Evolutionary conservation across 2,888 invertebrate genomes (phyloP).

Genomic region (Acholoe squamosa): DNA sequence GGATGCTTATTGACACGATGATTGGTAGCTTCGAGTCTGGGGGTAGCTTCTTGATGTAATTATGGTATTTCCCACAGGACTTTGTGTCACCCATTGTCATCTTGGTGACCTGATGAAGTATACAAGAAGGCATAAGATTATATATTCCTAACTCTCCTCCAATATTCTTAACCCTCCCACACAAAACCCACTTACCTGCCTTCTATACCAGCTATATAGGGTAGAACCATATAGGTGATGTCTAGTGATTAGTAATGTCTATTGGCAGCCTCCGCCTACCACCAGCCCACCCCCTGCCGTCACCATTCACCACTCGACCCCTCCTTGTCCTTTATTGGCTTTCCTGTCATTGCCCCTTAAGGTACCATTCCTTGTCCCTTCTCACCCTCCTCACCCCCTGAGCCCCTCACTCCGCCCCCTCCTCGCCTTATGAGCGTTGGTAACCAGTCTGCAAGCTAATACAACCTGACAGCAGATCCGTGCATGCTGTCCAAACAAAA

Average conservation of each 20-base stretch:
- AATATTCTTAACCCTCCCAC: too few relatives aligned
- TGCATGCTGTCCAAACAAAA: neutral
- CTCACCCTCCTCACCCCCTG: neutral
- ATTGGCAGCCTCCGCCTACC: neutral
- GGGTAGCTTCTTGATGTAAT: too few relatives aligned
- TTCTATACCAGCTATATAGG: too few relatives aligned
- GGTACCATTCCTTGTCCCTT: neutral
- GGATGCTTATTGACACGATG: too few relatives aligned
- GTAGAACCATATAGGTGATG: neutral
- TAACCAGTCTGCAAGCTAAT: neutral
- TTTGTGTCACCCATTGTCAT: too few relatives aligned
- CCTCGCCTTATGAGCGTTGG: neutral
- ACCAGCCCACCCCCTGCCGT: neutral
- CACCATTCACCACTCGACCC: neutral
- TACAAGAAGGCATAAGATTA: too few relatives aligned
- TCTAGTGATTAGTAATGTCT: conserved; percentile 41
- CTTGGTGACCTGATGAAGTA: too few relatives aligned
- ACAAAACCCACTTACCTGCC: too few relatives aligned
- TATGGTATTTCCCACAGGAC: too few relatives aligned
- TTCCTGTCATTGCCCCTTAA: conserved; percentile 10
- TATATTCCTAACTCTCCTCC: too few relatives aligned
- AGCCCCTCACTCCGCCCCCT: neutral
- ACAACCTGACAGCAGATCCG: conserved; percentile 13
- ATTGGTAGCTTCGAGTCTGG: too few relatives aligned
- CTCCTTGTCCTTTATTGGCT: conserved; percentile 26